Percentiles rank a stretch among this genome's conserved stretches.
Evolutionary conservation across 2,113 vertebrate genomes (phyloP).

Genomic region (Halcyon senegalensis): DNA sequence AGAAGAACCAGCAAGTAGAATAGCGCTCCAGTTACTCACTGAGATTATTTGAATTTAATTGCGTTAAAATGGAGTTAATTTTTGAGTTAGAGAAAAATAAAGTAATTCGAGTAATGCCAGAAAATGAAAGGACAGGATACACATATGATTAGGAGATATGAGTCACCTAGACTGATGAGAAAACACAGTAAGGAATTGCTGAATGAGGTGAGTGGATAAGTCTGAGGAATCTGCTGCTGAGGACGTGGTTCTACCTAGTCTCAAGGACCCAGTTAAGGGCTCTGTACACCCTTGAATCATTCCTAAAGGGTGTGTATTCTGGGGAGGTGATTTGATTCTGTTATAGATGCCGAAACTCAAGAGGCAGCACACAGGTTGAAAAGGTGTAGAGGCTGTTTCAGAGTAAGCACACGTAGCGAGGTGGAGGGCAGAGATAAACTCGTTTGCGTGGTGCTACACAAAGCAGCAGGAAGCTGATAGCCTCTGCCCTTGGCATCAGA

Average conservation of each 20-base stretch:
- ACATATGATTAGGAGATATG: neutral
- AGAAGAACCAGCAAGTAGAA: neutral
- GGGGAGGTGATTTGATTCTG: neutral
- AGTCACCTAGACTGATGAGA: neutral
- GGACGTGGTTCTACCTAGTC: neutral
- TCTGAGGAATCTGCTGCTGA: neutral
- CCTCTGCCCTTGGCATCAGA: neutral
- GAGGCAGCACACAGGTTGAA: neutral
- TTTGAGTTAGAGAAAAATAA: neutral
- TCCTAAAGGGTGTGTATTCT: neutral
- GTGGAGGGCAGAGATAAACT: neutral
- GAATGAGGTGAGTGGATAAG: neutral
- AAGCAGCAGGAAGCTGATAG: neutral
- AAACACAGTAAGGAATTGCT: neutral
- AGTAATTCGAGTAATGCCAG: neutral
- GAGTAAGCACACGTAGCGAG: accelerated
- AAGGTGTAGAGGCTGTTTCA: neutral
- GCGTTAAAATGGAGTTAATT: neutral
- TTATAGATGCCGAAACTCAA: neutral
- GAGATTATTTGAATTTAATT: neutral
- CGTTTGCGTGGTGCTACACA: neutral
- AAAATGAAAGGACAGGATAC: neutral
- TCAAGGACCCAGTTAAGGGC: neutral
- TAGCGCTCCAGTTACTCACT: neutral
- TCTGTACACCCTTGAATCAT: neutral